Evolutionary conservation across 2,888 invertebrate genomes (phyloP).

Genomic region (Phragmatobia fuliginosa): DNA sequence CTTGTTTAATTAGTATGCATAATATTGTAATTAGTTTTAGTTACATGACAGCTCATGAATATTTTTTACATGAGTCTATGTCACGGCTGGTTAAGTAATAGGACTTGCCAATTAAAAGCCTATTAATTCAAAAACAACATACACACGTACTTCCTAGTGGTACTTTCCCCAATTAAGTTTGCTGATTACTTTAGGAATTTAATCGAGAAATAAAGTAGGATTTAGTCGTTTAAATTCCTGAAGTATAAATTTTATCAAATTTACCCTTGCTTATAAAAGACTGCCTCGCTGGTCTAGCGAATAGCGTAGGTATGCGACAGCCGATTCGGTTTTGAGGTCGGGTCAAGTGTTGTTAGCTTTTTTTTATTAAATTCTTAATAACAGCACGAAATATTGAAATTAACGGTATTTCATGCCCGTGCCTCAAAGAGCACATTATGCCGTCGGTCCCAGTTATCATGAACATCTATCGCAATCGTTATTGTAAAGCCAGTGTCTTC

Average conservation of each 20-base stretch:
- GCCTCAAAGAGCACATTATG: too few relatives aligned
- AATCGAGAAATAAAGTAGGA: neutral
- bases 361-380: too few relatives aligned
- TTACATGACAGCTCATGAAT: conserved; percentile 43
- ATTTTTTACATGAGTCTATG: conserved; percentile 26
- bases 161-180: neutral
- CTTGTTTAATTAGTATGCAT: conserved; percentile 31
- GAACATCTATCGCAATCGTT: too few relatives aligned
- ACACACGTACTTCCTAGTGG: neutral
- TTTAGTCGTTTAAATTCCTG: too few relatives aligned
- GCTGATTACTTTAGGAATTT: neutral
- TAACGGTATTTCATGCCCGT: too few relatives aligned
- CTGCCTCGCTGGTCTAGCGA: too few relatives aligned
- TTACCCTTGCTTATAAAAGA: too few relatives aligned
- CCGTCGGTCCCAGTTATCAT: too few relatives aligned
- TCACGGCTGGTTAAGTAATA: conserved; percentile 30
- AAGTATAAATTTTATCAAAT: too few relatives aligned
- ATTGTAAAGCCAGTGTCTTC: too few relatives aligned
- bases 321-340: neutral
- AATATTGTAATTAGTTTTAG: conserved; percentile 44
- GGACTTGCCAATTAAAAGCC: conserved; percentile 2
- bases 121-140: neutral
- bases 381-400: too few relatives aligned
- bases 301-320: too few relatives aligned
- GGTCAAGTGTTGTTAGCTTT: neutral